Evolutionary conservation across 2,797 vertebrate species (phyloP).

Genomic region (Ceryle rudis): DNA sequence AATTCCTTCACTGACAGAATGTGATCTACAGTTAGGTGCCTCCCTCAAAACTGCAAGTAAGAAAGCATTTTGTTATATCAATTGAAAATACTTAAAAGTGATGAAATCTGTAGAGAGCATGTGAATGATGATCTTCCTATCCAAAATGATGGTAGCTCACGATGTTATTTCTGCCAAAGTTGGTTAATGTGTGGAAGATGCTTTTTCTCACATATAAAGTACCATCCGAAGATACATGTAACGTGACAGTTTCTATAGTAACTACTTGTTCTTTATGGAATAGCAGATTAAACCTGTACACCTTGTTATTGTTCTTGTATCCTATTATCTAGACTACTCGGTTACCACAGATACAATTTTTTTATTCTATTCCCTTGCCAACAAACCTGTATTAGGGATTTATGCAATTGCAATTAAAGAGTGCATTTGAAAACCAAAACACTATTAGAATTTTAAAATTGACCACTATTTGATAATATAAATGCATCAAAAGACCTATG

Average conservation of each 20-base stretch:
- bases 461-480: background rate
- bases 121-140: background rate
- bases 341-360: slow-evolving; percentile 21
- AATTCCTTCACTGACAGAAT: background rate
- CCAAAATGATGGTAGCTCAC: background rate
- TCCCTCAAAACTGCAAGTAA: background rate
- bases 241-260: slow-evolving; percentile 70
- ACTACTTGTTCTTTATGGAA: slow-evolving; percentile 62
- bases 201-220: slow-evolving; percentile 16
- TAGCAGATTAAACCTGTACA: slow-evolving; percentile 46
- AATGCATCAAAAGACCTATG: background rate
- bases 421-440: background rate
- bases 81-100: background rate
- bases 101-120: background rate
- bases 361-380: background rate
- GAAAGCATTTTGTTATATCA: background rate
- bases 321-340: slow-evolving; percentile 39
- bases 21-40: background rate
- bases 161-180: background rate
- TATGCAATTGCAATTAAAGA: background rate
- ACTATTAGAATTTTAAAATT: background rate
- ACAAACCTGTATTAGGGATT: background rate
- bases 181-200: slow-evolving; percentile 15
- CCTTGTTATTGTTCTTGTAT: slow-evolving; percentile 58
- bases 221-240: background rate